Evolutionary conservation across 2,113 vertebrate genomes (phyloP).

Genomic region (cat (Felis catus)): DNA sequence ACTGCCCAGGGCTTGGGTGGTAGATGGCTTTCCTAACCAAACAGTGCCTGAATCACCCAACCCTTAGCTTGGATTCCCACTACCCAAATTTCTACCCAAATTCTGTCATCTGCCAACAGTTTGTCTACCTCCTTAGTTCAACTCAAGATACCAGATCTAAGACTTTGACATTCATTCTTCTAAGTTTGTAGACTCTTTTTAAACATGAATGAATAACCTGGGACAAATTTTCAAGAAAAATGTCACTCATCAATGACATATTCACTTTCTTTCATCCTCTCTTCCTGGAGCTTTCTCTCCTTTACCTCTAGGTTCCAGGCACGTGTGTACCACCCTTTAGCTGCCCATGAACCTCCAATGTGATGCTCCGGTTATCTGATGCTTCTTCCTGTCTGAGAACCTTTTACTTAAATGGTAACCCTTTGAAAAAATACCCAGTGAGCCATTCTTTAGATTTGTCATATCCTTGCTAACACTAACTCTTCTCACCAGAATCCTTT

Average conservation of each 20-base stretch:
- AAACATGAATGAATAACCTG: background rate
- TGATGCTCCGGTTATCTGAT: background rate
- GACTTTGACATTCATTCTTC: background rate
- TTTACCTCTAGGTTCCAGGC: background rate
- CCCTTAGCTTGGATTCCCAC: fast-evolving
- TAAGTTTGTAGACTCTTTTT: background rate
- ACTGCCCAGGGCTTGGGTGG: background rate
- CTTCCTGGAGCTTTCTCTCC: background rate
- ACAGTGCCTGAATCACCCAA: background rate
- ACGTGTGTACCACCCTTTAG: background rate
- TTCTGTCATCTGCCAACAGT: background rate
- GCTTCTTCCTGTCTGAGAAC: background rate
- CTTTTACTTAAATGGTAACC: background rate
- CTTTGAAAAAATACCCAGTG: background rate
- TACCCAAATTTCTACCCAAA: background rate
- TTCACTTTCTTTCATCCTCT: background rate
- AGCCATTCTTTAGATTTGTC: background rate
- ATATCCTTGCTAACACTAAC: background rate
- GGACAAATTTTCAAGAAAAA: background rate
- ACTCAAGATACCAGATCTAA: background rate
- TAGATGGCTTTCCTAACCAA: background rate
- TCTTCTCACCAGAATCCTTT: background rate
- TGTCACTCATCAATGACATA: background rate
- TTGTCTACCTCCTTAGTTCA: background rate
- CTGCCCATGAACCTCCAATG: background rate